Percentiles rank a stretch among this genome's conserved stretches.
These are phyloP conservation scores for Nilaparvata lugens DNA, from an alignment of 1,140 invertebrate species.

Conservation along the genomic window DNA sequence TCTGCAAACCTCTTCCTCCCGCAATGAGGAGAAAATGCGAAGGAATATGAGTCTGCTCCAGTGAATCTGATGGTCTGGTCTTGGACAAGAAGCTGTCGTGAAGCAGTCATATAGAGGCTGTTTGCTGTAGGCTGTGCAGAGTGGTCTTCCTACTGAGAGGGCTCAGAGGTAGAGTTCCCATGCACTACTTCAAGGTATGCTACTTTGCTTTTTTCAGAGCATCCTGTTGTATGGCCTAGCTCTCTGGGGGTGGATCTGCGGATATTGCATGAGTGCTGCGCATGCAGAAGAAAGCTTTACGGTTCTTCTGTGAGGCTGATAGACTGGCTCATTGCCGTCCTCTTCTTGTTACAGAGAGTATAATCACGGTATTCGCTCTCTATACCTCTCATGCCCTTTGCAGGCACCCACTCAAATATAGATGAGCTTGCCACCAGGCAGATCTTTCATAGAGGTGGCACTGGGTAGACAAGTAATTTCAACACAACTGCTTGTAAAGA, in stretches of 20 bases:
- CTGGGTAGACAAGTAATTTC: slow-evolving; percentile 7
- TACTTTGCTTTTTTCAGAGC: too few species aligned
- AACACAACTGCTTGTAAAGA: too few species aligned
- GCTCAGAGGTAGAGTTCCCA: neutral
- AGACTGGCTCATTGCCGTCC: too few species aligned
- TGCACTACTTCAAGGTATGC: too few species aligned
- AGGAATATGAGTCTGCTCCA: slow-evolving; percentile 1
- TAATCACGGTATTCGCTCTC: neutral
- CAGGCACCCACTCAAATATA: slow-evolving; percentile 5
- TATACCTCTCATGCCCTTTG: neutral
- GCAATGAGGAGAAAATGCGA: too few species aligned
- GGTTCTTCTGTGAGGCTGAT: too few species aligned
- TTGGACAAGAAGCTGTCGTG: neutral
- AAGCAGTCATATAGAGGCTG: neutral
- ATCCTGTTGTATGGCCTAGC: too few species aligned
- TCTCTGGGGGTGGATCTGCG: too few species aligned
- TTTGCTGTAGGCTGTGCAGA: neutral
- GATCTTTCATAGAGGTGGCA: slow-evolving; percentile 5
- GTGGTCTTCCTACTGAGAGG: neutral
- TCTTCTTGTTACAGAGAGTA: too few species aligned
- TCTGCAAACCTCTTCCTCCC: too few species aligned
- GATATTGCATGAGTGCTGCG: too few species aligned
- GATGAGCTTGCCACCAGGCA: slow-evolving; percentile 10
- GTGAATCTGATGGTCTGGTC: neutral
- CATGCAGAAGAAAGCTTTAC: too few species aligned